phyloP scores from a whole-genome alignment of 2,888 invertebrate species.

The Ophonus ardosiacus region DNA sequence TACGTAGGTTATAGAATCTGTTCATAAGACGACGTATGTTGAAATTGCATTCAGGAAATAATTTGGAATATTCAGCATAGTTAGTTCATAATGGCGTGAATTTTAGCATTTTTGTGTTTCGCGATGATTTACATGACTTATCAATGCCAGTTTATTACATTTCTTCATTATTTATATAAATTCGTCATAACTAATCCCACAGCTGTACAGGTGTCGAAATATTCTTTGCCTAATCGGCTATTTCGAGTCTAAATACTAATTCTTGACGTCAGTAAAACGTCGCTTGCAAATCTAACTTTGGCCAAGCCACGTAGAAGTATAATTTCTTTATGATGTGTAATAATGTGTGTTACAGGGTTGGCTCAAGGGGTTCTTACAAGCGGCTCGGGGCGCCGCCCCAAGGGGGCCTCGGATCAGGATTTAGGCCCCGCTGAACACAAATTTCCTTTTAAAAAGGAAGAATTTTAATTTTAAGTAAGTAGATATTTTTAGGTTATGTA shows the following conservation, averaged over 20 bases:
- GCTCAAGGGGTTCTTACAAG: not conserved
- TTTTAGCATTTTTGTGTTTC: too few species aligned
- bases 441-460: not conserved
- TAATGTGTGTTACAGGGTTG: conserved; percentile 24
- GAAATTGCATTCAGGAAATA: too few species aligned
- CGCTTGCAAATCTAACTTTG: conserved; percentile 20
- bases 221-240: conserved; percentile 25
- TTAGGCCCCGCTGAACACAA: conserved; percentile 18
- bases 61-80: too few species aligned
- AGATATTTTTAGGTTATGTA: not conserved
- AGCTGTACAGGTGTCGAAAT: conserved; percentile 5
- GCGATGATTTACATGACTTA: too few species aligned
- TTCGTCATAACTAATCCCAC: not conserved
- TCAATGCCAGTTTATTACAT: too few species aligned
- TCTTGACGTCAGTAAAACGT: conserved; percentile 33
- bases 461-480: not conserved
- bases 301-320: conserved; percentile 17
- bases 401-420: conserved; percentile 52
- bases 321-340: conserved; percentile 40
- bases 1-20: too few species aligned
- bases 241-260: conserved; percentile 43
- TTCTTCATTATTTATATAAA: too few species aligned
- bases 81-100: too few species aligned
- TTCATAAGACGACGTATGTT: too few species aligned
- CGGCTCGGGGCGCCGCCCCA: conserved; percentile 51